Conservation (phyloP, 2,797 vertebrate genomes). For the Bucorvus abyssinicus region DNA sequence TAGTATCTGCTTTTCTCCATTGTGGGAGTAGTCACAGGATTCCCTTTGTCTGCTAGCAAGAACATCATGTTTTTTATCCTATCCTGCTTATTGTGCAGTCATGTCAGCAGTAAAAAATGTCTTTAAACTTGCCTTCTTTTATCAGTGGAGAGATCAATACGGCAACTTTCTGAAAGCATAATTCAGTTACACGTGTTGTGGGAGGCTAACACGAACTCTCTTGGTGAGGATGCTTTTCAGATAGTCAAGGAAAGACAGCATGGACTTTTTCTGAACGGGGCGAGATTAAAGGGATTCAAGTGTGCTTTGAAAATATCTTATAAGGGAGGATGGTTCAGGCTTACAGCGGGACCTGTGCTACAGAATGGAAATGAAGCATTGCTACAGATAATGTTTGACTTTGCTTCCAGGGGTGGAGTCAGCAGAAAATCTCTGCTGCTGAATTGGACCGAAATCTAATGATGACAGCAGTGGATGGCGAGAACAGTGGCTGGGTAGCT, state of each 20-base stretch:
- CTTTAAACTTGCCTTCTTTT: conserved; percentile 48
- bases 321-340: background rate
- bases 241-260: background rate
- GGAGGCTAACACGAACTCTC: background rate
- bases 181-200: conserved; percentile 33
- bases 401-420: background rate
- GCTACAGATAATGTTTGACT: background rate
- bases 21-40: conserved; percentile 34
- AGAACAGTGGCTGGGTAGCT: background rate
- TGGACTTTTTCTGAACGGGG: background rate
- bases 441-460: background rate
- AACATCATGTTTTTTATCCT: conserved; percentile 10
- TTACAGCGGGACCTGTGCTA: background rate
- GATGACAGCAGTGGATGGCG: background rate
- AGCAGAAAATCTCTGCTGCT: background rate
- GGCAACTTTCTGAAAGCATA: conserved; percentile 51
- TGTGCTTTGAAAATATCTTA: conserved; percentile 23
- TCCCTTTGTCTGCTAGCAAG: conserved; percentile 26
- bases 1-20: conserved; percentile 17
- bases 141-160: conserved; percentile 54
- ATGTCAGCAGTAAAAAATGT: conserved; percentile 50
- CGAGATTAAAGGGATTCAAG: conserved; percentile 48
- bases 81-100: conserved; percentile 51
- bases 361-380: background rate
- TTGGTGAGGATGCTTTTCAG: background rate